These are phyloP conservation scores for Sinocyclocheilus grahami DNA, from an alignment of 2,113 vertebrate genomes.

Conservation along the genomic window DNA sequence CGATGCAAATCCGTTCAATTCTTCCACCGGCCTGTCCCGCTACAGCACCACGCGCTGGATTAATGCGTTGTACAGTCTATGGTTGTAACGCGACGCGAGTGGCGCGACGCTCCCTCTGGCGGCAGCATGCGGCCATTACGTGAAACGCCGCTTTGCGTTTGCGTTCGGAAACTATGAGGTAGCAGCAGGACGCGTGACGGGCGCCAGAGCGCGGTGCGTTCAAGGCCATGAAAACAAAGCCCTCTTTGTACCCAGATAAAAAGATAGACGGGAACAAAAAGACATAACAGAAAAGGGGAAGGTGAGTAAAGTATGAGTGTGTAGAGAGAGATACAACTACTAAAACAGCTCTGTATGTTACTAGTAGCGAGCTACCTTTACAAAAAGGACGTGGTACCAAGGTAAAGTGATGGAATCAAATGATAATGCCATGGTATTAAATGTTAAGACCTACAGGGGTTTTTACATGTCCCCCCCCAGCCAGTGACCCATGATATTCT, in stretches of 20 bases:
- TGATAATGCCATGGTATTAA: background rate
- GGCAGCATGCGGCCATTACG: constrained; percentile 33
- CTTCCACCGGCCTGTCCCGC: constrained; percentile 53
- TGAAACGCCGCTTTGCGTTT: background rate
- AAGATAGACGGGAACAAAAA: constrained; percentile 50
- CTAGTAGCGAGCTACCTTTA: background rate
- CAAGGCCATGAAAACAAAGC: constrained; percentile 58
- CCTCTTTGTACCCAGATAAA: constrained; percentile 53
- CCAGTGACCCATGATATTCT: background rate
- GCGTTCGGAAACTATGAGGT: constrained; percentile 40
- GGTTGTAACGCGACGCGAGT: background rate
- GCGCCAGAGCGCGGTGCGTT: constrained; percentile 28
- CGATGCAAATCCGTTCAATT: constrained; percentile 65
- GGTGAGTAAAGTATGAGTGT: constrained; percentile 6
- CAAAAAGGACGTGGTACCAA: background rate
- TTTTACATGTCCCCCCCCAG: background rate
- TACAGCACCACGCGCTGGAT: constrained; percentile 51
- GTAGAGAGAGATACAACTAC: background rate
- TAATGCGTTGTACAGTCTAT: constrained; percentile 28
- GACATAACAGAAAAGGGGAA: constrained; percentile 45
- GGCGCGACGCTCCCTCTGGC: constrained; percentile 68
- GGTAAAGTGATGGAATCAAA: background rate
- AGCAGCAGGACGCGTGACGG: background rate
- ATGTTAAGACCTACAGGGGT: background rate
- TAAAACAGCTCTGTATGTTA: background rate